These are phyloP conservation scores for Zaprionus camerounensis DNA, from an alignment of 1,140 invertebrate genomes.

Conservation along the genomic window DNA sequence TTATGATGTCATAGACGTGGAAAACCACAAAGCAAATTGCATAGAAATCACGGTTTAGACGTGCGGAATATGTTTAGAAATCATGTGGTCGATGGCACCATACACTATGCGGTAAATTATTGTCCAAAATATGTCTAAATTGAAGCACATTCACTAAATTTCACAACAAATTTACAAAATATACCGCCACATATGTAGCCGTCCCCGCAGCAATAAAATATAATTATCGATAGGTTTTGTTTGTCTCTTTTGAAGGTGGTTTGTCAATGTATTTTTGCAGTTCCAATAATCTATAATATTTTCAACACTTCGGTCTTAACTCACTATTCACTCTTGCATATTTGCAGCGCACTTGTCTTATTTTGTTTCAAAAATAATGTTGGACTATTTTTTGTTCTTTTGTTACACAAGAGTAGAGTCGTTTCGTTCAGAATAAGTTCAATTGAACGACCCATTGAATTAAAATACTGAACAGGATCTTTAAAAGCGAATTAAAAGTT, in stretches of 20 bases:
- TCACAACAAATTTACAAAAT: constrained; percentile 56
- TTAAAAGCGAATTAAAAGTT: background rate
- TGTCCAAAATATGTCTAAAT: constrained; percentile 30
- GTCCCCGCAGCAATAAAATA: constrained; percentile 43
- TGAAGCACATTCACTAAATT: constrained; percentile 45
- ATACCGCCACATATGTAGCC: constrained; percentile 55
- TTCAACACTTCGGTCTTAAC: constrained; percentile 2
- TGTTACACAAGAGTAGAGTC: constrained; percentile 46
- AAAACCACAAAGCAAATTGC: constrained; percentile 47
- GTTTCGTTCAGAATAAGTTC: constrained; percentile 28
- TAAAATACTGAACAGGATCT: background rate
- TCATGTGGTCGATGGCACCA: constrained; percentile 1
- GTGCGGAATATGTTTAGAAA: constrained; percentile 2
- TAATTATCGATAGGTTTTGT: constrained; percentile 42
- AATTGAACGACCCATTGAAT: background rate
- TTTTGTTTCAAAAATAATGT: constrained; percentile 37
- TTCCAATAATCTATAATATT: background rate
- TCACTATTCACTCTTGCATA: constrained; percentile 47
- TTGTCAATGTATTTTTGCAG: constrained; percentile 9
- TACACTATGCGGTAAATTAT: constrained; percentile 4
- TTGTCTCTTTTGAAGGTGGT: constrained; percentile 24
- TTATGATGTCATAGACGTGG: constrained; percentile 74
- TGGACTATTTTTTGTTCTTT: constrained; percentile 48
- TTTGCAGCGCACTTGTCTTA: constrained; percentile 43
- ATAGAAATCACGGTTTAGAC: constrained; percentile 32